phyloP scores from a whole-genome alignment of 2,888 invertebrate genomes.

The Athalia circularis region DNA sequence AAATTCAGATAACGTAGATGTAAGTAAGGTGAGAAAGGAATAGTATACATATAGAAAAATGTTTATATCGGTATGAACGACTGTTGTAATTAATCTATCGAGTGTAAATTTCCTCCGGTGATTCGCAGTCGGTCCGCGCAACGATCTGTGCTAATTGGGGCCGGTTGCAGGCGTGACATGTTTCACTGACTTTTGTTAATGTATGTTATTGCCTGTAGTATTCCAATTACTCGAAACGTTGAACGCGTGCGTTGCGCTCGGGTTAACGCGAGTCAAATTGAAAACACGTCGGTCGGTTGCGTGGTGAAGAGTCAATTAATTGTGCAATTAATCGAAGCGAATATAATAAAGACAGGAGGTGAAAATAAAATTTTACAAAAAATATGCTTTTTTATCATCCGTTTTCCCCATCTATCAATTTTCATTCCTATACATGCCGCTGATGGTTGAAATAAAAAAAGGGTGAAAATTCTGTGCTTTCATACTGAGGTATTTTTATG shows the following conservation, averaged over 20 bases:
- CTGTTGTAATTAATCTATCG: background rate
- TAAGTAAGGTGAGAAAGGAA: background rate
- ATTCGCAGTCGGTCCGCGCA: conserved; percentile 15
- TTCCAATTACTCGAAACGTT: conserved; percentile 44
- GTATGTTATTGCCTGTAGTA: conserved; percentile 39
- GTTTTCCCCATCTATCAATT: no score
- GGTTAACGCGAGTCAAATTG: conserved; percentile 18
- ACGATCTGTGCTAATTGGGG: conserved; percentile 41
- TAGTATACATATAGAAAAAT: background rate
- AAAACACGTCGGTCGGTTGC: conserved; percentile 8
- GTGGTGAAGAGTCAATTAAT: conserved; percentile 32
- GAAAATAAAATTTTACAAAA: background rate
- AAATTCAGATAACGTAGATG: background rate
- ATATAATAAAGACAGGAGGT: background rate
- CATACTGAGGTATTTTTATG: no score
- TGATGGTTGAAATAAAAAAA: no score
- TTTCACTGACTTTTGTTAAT: conserved; percentile 40
- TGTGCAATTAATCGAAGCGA: conserved; percentile 19
- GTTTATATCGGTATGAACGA: background rate
- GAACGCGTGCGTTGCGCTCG: conserved; percentile 33
- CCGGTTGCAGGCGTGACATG: conserved; percentile 15
- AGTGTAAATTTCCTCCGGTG: conserved; percentile 20
- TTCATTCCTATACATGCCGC: no score
- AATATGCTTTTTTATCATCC: background rate
- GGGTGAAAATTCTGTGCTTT: background rate